phyloP scores from a whole-genome alignment of 2,113 vertebrate species.

The Mormyrus lacerda region DNA sequence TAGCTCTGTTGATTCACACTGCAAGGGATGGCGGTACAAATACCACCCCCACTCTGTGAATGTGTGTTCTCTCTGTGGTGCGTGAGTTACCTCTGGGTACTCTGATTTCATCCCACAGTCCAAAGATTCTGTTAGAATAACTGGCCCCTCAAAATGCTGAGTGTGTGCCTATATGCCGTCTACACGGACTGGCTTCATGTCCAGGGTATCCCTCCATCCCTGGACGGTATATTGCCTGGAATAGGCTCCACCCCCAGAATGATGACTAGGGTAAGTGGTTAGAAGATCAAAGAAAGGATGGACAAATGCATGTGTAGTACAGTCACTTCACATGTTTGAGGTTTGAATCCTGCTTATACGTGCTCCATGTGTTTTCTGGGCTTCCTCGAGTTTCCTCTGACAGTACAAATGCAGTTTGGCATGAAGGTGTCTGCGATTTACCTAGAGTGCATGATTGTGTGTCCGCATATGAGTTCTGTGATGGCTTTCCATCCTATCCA shows the following conservation, averaged over 20 bases:
- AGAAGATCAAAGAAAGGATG: no score
- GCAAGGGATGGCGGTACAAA: neutral
- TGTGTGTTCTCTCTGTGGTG: neutral
- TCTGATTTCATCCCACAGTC: neutral
- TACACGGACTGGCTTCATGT: neutral
- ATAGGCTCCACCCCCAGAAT: neutral
- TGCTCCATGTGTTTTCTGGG: neutral
- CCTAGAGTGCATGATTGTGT: neutral
- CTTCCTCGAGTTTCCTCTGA: neutral
- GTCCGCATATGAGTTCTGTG: neutral
- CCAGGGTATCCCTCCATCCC: neutral
- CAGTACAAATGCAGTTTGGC: neutral
- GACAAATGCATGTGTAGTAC: neutral
- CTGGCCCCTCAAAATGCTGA: neutral
- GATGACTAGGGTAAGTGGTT: neutral
- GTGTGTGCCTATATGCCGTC: neutral
- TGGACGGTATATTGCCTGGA: neutral
- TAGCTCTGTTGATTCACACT: neutral
- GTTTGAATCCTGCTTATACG: neutral
- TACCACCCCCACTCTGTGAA: neutral
- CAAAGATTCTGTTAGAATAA: neutral
- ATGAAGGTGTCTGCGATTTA: neutral
- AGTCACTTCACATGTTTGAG: neutral
- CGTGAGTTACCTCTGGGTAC: neutral
- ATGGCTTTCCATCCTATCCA: neutral